Conservation (phyloP, 2,113 vertebrate genomes). For the Numida meleagris region DNA sequence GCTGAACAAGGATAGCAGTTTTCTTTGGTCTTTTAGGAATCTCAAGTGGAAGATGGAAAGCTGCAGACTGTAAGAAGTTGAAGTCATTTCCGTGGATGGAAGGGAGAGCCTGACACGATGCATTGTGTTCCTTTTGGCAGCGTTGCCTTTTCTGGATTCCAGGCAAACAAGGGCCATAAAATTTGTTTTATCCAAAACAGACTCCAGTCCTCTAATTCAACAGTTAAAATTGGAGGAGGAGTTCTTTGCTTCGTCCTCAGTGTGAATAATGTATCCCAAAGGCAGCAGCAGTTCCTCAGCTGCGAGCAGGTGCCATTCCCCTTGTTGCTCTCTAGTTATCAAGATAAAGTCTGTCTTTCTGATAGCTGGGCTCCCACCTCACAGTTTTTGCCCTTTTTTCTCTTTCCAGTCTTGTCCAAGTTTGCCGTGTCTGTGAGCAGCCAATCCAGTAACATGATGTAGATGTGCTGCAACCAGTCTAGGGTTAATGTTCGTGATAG, state of each 20-base stretch:
- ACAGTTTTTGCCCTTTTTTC: accelerated
- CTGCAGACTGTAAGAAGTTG: neutral
- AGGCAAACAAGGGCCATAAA: neutral
- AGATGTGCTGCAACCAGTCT: neutral
- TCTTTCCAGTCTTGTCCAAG: neutral
- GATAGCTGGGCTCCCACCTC: neutral
- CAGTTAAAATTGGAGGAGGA: neutral
- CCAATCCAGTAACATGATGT: neutral
- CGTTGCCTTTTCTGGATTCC: neutral
- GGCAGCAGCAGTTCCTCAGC: neutral
- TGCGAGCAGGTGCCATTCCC: neutral
- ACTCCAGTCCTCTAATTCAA: neutral
- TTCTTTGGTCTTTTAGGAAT: neutral
- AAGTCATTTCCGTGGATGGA: neutral
- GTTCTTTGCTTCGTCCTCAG: neutral
- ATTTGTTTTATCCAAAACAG: neutral
- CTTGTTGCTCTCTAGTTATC: neutral
- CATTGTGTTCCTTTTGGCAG: neutral
- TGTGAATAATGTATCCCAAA: neutral
- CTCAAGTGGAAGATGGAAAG: neutral
- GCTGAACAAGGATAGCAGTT: neutral
- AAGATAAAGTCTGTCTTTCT: neutral
- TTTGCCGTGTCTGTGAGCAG: neutral
- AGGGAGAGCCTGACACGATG: neutral
- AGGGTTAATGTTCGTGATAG: neutral